phyloP scores from a whole-genome alignment of 2,113 vertebrate genomes.

The Myanophis thanlyinensis region DNA sequence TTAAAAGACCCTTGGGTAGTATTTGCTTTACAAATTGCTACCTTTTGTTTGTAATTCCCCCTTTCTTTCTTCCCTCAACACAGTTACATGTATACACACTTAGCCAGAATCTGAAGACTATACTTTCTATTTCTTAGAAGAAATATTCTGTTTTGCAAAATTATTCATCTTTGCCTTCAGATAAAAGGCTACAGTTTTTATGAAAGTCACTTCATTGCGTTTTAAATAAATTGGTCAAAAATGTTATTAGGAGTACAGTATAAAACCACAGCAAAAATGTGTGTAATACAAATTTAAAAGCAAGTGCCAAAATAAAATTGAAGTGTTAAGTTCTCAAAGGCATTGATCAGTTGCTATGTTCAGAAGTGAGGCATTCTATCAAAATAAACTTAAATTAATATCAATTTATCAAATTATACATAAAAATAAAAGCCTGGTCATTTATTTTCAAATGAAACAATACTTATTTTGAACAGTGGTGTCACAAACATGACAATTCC shows the following conservation, averaged over 20 bases:
- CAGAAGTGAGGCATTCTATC: neutral
- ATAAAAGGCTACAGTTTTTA: constrained; percentile 51
- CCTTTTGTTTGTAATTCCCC: neutral
- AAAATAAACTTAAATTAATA: constrained; percentile 32
- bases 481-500: constrained; percentile 5
- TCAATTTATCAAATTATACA: constrained; percentile 24
- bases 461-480: neutral
- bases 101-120: rapidly evolving
- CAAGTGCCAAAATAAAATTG: constrained; percentile 16
- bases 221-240: constrained; percentile 57
- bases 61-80: neutral
- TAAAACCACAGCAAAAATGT: constrained; percentile 48
- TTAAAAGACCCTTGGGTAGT: neutral
- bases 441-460: constrained; percentile 31
- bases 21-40: neutral
- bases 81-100: neutral
- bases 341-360: constrained; percentile 10
- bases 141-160: constrained; percentile 16
- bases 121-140: neutral
- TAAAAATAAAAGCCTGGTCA: constrained; percentile 36
- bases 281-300: constrained; percentile 54
- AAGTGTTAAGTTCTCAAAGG: constrained; percentile 16
- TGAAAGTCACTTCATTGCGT: constrained; percentile 26
- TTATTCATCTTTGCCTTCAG: constrained; percentile 20
- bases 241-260: constrained; percentile 55